Evolutionary conservation across 2,113 vertebrate genomes (phyloP).

Genomic region (Ursus arctos): DNA sequence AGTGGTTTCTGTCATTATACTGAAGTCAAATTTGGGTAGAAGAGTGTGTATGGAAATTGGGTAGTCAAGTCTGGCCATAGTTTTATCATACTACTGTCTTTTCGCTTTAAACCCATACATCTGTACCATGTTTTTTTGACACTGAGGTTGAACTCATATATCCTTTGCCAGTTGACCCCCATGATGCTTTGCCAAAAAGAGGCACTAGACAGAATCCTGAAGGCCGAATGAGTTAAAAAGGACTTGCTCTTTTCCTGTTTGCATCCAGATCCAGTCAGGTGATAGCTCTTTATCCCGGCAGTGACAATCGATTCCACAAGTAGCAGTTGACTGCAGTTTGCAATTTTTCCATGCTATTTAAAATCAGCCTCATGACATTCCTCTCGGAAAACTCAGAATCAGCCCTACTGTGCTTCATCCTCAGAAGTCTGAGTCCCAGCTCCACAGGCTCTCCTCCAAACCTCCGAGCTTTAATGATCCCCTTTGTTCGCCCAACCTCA

Average conservation of each 20-base stretch:
- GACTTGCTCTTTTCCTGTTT: not conserved
- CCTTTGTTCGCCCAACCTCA: not conserved
- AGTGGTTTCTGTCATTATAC: not conserved
- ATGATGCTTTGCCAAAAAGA: not conserved
- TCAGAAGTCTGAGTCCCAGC: not conserved
- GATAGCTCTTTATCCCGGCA: not conserved
- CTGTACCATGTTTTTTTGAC: not conserved
- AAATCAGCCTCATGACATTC: not conserved
- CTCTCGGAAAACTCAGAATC: not conserved
- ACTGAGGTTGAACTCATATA: not conserved
- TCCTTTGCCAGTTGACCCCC: not conserved
- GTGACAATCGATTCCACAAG: not conserved
- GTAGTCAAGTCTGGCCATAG: not conserved
- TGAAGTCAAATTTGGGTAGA: not conserved
- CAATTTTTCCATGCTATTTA: not conserved
- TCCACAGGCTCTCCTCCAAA: not conserved
- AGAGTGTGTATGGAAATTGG: not conserved
- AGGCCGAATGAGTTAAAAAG: not conserved
- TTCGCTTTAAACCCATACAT: not conserved
- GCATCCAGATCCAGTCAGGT: not conserved
- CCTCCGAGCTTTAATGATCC: not conserved
- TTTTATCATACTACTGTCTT: not conserved
- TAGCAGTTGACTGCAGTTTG: not conserved
- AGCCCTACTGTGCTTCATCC: not conserved
- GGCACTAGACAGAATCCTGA: constrained; percentile 35